Evolutionary conservation across 2,113 vertebrate species (phyloP), one percentile per base, ranked within the genome.

Genomic region (Puntigrus tetrazona): DNA sequence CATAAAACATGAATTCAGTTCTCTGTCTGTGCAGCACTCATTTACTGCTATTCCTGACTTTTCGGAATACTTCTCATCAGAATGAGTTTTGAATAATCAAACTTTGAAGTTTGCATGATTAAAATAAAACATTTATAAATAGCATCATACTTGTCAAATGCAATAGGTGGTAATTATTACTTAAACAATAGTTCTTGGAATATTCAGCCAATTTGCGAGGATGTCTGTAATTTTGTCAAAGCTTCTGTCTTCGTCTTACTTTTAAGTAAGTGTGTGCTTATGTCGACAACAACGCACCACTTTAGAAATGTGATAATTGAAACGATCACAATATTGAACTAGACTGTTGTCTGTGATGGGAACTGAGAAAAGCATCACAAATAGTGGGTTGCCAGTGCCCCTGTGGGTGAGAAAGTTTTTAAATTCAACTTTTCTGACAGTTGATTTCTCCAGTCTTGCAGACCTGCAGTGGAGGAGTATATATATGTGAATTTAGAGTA

Each of bases 101-200:
- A 75, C 25, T 55, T 79, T 65, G 13, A 78, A 27, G 36, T 43
- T 79, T 43, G 55, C 36, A 27, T 8, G 29, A 77, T 77, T 77
- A 55, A 77, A 52, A 77, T 78, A 59, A 79, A 61, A 43, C 7
- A 41, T 52, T 41, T 78, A 52, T 31, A 70, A 76, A 63, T 50
- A 70, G 59, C 13, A 4, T 59, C 52, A 59, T 27, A 38, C 50
- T 59, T 65, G 47, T 27, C 13, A 43, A 27, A 25, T 36, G 52
- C 25, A 14, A 67, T 70, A 87, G 61, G 72, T 82, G 83, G 11
- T 87, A 87, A 87, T 82, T 84, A 43, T 29, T 20, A 31, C 4
- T 34, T 59, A n/a, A 34, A 47, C 16, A 43, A 25, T 50, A 20
- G 50, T 22, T 59, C 36, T 69, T 7, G 13, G 3, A 25, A 87